Base-by-base conservation (phyloP, 2,797 vertebrate species). In the Tenualosa ilisha region DNA sequence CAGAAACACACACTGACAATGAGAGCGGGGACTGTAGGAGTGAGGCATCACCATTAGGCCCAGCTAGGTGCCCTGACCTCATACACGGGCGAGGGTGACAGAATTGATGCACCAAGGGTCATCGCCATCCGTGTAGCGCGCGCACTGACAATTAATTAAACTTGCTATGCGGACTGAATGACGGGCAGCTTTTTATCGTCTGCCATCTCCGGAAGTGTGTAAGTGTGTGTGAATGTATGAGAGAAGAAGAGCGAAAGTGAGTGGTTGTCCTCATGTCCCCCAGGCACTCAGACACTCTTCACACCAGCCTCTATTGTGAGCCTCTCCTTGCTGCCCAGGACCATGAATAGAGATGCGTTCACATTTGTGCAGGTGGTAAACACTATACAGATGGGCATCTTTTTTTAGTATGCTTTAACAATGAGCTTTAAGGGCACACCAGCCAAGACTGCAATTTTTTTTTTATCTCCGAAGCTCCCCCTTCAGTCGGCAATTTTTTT, bases 101-200 rank as follows among this genome's bases (percentile, higher is more conserved):
- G 26, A 12, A 26, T 26, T 15, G 24, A 68, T 92, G 91, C 89
- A 26, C 90, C 24, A 68, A 87, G 92, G 96, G 95, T 95, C 95
- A 95, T 94, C 84, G 87, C 93, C 91, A 90, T 94, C 92, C 22
- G 61, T 96, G 96, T 97, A 97, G 24, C 11, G 94, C 95, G 95
- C 94, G 90, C 95, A 96, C 95, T 98, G 97, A 97, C 98, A 99
- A 99, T 99, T 98, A 99, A 99, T 99, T 99, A 99, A 98, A 98
- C 97, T 96, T 96, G 94, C 95, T 96, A 95, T 95, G 93, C 95
- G 96, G 94, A 90, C 95, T 98, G 94, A 96, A 95, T 97, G 97
- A 97, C 96, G 92, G 95, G 93, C 92, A 88, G 94, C 97, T 93
- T 97, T 63, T 24, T 63, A 63, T 1, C n/a, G 11, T 3, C 15